Base-by-base conservation (phyloP, 2,113 vertebrate genomes). In the Dinomys branickii region DNA sequence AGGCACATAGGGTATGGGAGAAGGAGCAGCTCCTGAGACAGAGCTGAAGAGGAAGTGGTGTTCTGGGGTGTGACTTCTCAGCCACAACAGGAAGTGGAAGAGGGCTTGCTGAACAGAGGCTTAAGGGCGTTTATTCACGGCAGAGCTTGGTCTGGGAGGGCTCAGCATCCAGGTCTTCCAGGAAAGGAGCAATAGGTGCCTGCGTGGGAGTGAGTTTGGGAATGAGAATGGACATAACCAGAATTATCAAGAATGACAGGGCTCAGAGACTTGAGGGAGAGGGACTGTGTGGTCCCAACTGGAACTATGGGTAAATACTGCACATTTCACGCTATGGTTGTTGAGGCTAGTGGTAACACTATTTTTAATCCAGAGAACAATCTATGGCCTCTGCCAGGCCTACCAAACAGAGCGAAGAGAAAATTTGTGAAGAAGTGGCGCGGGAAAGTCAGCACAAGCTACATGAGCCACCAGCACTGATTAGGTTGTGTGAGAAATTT, bases 1-100 rank as follows among this genome's bases (percentile, higher is more conserved):
- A 95, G 33, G 85, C 47, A 13, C 69, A 50, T 52, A 73, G 4
- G 12, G 22, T 86, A 2, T 17, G 9, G 69, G 24, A 81, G 61
- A 91, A n/a, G 54, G 6, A 82, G 56, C 75, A 89, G 61, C 52
- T 47, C n/a, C 41, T 82, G 67, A 89, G 80, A 94, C 35, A 91
- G 87, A 89, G 44, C 84, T 90, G 87, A 96, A 81, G 56, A 83
- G 96, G 97, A 97, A 97, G 97, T 97, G 94, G 91, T 96, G 73
- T 96, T 95, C 63, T 94, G 90, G 63, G 89, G 50, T 87, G 84
- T 33, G 58, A 75, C 80, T 88, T 91, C 17, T 90, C 56, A 89
- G 87, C 96, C 93, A 80, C 89, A 95, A 69, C 91, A 95, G 97
- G 97, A 98, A 97, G 84, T 89, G 20, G 95, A 95, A 38, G 30